Percentiles rank a stretch among this genome's conserved stretches.
phyloP scores from a whole-genome alignment of 1,140 invertebrate genomes.

The Contarinia nasturtii region DNA sequence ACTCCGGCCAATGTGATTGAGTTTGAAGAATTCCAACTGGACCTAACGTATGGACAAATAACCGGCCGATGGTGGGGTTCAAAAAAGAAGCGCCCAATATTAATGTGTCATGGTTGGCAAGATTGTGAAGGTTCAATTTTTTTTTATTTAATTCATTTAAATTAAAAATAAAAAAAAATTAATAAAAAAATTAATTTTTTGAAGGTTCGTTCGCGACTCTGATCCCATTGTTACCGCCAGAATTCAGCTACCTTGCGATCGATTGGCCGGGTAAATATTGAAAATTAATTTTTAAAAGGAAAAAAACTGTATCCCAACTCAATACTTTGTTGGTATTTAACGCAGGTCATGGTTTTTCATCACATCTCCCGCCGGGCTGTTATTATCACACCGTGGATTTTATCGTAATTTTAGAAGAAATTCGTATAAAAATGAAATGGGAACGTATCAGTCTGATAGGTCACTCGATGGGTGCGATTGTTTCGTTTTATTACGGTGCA shows the following conservation, averaged over 20 bases:
- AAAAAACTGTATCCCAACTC: too few relatives aligned
- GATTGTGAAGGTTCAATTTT: slow-evolving; percentile 34
- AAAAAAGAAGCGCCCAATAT: slow-evolving; percentile 30
- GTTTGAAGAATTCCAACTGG: slow-evolving; percentile 31
- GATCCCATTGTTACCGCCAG: too few relatives aligned
- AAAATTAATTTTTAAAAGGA: too few relatives aligned
- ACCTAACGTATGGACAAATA: slow-evolving; percentile 32
- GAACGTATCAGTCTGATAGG: slow-evolving; percentile 40
- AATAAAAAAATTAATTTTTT: too few relatives aligned
- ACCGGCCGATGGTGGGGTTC: slow-evolving; percentile 28
- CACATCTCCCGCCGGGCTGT: slow-evolving; percentile 37
- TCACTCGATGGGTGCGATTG: slow-evolving; percentile 45
- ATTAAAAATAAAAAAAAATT: too few relatives aligned
- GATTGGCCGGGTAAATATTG: too few relatives aligned
- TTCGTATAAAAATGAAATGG: slow-evolving; percentile 47
- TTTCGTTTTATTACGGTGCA: slow-evolving; percentile 32
- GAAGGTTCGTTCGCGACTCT: too few relatives aligned
- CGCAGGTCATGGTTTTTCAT: slow-evolving; percentile 50
- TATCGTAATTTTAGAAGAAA: slow-evolving; percentile 29
- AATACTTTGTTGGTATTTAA: too few relatives aligned
- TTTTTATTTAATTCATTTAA: too few relatives aligned
- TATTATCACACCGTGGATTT: slow-evolving; percentile 37
- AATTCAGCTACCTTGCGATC: too few relatives aligned
- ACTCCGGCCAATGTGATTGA: too few relatives aligned
- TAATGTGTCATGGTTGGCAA: slow-evolving; percentile 48